Conservation (phyloP, 2,797 vertebrate genomes). For the Sebastes iracundus region DNA sequence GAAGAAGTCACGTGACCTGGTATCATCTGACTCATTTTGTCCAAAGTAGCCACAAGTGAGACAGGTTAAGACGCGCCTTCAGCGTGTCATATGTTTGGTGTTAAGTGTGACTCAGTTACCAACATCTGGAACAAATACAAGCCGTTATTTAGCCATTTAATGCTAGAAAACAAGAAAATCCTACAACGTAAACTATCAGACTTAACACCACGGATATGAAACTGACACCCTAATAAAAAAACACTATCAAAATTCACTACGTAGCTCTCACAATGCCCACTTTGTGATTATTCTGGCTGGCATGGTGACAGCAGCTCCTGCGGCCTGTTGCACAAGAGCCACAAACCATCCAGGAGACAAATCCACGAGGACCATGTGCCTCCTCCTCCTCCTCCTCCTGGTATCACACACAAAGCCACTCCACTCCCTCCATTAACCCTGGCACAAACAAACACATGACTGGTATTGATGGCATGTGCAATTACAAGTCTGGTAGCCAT, state of each 20-base stretch:
- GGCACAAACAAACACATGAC: constrained; percentile 48
- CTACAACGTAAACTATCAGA: neutral
- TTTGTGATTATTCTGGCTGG: constrained; percentile 27
- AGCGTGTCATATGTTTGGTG: neutral
- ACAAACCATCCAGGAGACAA: constrained; percentile 18
- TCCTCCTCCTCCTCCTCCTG: neutral
- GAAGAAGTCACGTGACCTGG: constrained; percentile 4
- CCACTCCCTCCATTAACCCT: constrained; percentile 18
- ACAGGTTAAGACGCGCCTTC: constrained; percentile 37
- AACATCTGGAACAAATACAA: neutral
- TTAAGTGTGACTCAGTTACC: neutral
- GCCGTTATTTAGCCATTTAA: neutral
- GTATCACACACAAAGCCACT: neutral
- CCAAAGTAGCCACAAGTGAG: constrained; percentile 15
- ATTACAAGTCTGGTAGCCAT: constrained; percentile 38
- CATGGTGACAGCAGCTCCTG: constrained; percentile 32
- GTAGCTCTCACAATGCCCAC: neutral
- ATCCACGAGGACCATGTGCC: constrained; percentile 15
- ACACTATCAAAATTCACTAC: neutral
- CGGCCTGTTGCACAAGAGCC: constrained; percentile 36
- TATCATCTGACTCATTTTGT: constrained; percentile 37
- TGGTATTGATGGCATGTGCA: constrained; percentile 36
- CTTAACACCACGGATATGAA: neutral
- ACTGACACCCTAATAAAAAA: neutral
- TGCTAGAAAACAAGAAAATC: neutral